Percentiles rank a stretch among this genome's conserved stretches.
phyloP scores from a whole-genome alignment of 2,797 vertebrate species.

The Thamnophis elegans region DNA sequence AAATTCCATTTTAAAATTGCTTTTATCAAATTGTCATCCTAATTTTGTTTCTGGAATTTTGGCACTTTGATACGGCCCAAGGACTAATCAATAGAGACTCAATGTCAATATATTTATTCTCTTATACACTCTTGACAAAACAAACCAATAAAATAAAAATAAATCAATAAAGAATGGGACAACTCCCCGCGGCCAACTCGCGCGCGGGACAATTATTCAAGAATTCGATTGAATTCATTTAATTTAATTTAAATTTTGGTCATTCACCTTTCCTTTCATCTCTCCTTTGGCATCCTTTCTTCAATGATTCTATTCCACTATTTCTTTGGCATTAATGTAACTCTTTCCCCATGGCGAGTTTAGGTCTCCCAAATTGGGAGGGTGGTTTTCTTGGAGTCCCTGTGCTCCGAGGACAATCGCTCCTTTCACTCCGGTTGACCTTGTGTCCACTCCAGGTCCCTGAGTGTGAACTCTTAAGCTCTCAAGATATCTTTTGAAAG shows the following conservation, averaged over 20 bases:
- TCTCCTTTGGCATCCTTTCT: background rate
- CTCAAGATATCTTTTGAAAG: background rate
- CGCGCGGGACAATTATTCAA: background rate
- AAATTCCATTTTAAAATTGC: no score
- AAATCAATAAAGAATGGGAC: no score
- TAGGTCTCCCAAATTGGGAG: background rate
- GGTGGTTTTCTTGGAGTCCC: background rate
- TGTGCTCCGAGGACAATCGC: background rate
- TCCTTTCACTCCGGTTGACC: background rate
- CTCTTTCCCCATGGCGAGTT: background rate
- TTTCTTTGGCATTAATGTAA: background rate
- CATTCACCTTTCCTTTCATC: background rate
- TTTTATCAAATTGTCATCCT: no score
- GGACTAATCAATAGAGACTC: no score
- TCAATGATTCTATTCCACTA: background rate
- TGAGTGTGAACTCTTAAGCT: no score
- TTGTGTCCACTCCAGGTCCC: background rate
- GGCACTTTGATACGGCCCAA: no score
- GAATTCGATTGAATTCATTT: no score
- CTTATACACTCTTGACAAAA: no score
- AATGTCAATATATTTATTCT: no score
- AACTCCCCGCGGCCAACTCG: background rate
- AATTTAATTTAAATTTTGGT: no score
- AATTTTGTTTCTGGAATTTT: no score
- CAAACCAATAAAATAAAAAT: no score